phyloP scores from a whole-genome alignment of 2,888 invertebrate genomes.

The Stenotaenia linearis region DNA sequence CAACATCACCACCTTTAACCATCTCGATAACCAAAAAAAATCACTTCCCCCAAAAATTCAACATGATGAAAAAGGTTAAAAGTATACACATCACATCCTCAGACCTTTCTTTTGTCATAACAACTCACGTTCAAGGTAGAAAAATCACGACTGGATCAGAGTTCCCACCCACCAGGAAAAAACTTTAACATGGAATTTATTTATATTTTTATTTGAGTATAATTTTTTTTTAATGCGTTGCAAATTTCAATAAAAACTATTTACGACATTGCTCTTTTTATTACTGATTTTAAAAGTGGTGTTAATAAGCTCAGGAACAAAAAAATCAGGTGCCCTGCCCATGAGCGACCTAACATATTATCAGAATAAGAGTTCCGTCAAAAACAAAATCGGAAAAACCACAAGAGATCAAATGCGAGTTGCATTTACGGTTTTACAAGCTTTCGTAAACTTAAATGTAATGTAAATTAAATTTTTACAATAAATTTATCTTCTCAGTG shows the following conservation, averaged over 20 bases:
- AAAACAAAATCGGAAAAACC: no score
- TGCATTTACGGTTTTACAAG: no score
- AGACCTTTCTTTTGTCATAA: background rate
- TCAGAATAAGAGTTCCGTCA: no score
- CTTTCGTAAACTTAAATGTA: no score
- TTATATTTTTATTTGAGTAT: background rate
- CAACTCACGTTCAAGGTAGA: conserved; percentile 19
- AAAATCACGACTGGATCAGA: background rate
- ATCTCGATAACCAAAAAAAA: no score
- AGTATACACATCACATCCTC: background rate
- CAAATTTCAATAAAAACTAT: background rate
- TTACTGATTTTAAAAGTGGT: background rate
- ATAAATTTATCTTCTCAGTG: no score
- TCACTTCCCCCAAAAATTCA: background rate
- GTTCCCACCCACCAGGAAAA: conserved; percentile 19
- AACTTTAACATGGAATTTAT: background rate
- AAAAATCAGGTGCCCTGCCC: no score
- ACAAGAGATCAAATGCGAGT: no score
- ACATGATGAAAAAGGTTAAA: background rate
- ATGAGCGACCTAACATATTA: no score
- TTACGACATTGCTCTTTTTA: conserved; percentile 1
- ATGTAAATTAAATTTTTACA: no score
- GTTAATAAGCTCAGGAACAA: no score
- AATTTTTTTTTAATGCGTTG: background rate
- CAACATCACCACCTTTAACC: no score